Conservation (phyloP, 2,113 vertebrate species). For the Mirza zaza region DNA sequence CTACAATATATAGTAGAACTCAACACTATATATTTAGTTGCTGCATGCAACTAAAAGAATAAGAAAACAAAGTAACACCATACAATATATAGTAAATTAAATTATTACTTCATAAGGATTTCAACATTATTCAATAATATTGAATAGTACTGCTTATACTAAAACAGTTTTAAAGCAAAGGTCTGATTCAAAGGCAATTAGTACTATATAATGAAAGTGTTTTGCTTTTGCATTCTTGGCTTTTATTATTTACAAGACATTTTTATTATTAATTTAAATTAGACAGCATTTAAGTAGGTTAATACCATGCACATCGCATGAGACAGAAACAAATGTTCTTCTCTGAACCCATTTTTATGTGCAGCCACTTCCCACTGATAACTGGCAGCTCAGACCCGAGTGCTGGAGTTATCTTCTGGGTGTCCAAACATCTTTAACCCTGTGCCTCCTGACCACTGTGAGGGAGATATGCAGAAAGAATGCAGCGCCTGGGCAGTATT, state of each 20-base stretch:
- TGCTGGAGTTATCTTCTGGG: slow-evolving; percentile 27
- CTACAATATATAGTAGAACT: background rate
- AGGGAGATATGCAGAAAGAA: slow-evolving; percentile 69
- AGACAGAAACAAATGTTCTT: background rate
- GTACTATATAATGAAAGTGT: slow-evolving; percentile 73
- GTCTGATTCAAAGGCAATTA: slow-evolving; percentile 77
- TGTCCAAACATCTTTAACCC: slow-evolving; percentile 73
- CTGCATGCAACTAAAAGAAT: background rate
- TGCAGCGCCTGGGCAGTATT: slow-evolving; percentile 53
- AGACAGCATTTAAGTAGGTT: background rate
- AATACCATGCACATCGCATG: background rate
- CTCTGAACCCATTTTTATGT: background rate
- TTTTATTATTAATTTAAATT: slow-evolving; percentile 75
- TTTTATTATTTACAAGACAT: slow-evolving; percentile 78
- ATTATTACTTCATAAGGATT: slow-evolving; percentile 64
- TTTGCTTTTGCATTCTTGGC: slow-evolving; percentile 77
- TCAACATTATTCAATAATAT: slow-evolving; percentile 77
- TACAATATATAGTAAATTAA: slow-evolving; percentile 35
- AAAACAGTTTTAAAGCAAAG: slow-evolving; percentile 65
- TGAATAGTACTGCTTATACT: background rate
- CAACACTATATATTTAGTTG: background rate
- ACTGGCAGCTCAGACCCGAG: background rate
- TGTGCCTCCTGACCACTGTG: slow-evolving; percentile 33
- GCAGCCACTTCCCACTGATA: background rate
- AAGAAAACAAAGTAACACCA: background rate